These are phyloP conservation scores for Stylophora pistillata DNA, from an alignment of 64 coral and sea anemone genomes.

Conservation along the genomic window DNA sequence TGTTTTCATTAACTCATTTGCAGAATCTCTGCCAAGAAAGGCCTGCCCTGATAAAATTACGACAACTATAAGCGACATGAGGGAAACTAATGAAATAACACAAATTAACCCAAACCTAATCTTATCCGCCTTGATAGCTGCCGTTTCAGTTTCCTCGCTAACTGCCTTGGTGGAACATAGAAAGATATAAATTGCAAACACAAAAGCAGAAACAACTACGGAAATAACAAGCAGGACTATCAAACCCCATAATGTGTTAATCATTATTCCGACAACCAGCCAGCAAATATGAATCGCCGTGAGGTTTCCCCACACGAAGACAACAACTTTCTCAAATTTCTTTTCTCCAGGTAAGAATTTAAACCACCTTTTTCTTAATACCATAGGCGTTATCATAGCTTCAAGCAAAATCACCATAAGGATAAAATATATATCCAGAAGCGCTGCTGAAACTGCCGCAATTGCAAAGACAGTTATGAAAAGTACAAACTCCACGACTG, in stretches of 20 bases:
- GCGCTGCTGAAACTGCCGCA: background rate
- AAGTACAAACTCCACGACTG: background rate
- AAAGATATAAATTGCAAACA: background rate
- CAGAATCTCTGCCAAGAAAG: background rate
- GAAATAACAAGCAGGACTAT: constrained; percentile 6
- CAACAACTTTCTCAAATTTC: background rate
- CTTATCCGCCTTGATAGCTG: too few species aligned
- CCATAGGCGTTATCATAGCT: background rate
- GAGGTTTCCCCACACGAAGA: constrained; percentile 13
- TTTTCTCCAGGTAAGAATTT: background rate
- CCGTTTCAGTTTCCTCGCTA: too few species aligned
- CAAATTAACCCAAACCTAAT: too few species aligned
- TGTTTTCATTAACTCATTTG: constrained; percentile 7
- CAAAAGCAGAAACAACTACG: background rate
- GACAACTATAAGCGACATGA: background rate
- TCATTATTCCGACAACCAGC: constrained; percentile 10
- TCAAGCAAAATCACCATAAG: background rate
- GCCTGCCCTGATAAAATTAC: background rate
- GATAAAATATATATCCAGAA: background rate
- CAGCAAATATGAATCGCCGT: constrained; percentile 18
- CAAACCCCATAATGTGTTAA: constrained; percentile 20
- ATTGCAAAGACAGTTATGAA: background rate
- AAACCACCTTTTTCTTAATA: background rate
- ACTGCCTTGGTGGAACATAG: too few species aligned
- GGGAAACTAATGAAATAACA: background rate